Evolutionary conservation across 2,797 vertebrate genomes (phyloP).

Genomic region (Siniperca undulata): DNA sequence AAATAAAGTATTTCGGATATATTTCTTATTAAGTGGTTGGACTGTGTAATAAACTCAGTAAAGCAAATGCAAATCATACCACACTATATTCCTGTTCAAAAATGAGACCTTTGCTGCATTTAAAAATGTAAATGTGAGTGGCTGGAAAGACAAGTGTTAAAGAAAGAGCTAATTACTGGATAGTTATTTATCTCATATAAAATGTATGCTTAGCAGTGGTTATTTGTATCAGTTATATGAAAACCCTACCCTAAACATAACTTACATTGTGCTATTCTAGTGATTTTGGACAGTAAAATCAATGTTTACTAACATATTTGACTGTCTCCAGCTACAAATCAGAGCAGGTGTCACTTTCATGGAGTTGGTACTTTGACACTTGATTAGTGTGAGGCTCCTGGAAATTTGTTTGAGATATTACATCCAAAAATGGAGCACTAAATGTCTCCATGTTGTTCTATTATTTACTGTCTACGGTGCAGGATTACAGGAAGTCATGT

Average conservation of each 20-base stretch:
- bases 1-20: background rate
- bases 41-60: background rate
- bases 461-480: background rate
- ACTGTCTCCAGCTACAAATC: conserved; percentile 7
- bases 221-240: conserved; percentile 11
- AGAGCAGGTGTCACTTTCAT: conserved; percentile 23
- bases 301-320: conserved; percentile 14
- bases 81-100: background rate
- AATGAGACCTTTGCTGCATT: background rate
- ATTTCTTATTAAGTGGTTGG: background rate
- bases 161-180: background rate
- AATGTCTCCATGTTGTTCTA: background rate
- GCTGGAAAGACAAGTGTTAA: background rate
- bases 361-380: background rate
- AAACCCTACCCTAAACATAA: background rate
- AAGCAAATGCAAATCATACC: background rate
- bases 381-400: conserved; percentile 14
- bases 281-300: conserved; percentile 19
- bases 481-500: background rate
- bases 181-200: background rate
- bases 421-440: background rate
- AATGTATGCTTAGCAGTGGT: background rate
- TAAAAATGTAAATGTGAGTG: background rate
- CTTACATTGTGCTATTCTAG: background rate
- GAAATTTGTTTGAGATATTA: conserved; percentile 1